Evolutionary conservation across 2,888 invertebrate species (phyloP), one percentile per base, ranked within the genome.

Genomic region (Notocelia uddmanniana): DNA sequence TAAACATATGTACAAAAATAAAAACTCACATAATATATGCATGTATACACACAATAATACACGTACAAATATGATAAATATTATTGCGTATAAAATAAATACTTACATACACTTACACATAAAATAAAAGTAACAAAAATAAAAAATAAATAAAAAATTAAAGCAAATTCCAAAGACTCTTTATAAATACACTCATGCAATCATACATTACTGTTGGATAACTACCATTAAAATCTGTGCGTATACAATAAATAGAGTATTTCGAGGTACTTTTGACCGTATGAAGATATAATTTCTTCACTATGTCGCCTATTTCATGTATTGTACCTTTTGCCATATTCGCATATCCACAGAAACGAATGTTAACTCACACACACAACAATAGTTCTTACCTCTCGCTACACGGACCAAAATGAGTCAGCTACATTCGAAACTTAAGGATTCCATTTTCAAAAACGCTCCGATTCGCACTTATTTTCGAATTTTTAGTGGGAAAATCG

Each of bases 101-200:
- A 63, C 2, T 31, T 63, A 45, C 18, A 71, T 57, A 79, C 71
- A 72, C n/a, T n/a, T 26, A n/a, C n/a, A 23, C 23, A 54, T 54
- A 55, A 26, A 55, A 55, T 55, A 26, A 23, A 21, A 54, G 15
- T 3, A 55, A 70, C 58, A 54, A 68, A 72, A 66, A 59, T 69
- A 19, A 69, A 59, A 68, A 75, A 78, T 75, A 77, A 75, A 76
- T 57, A 69, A 77, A 78, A 79, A 81, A 83, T 91, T 91, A 92
- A 92, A 93, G 92, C 92, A 86, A 85, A 82, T 79, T 84, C 92
- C 92, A 92, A 92, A 92, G 92, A 79, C 92, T 88, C 80, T 73
- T 79, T 75, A 74, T 78, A 76, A 76, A 79, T 79, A 80, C 74
- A 79, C 52, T 71, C 67, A 55, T 52, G 26, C 66, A 57, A 45